Conservation (phyloP, 2,888 invertebrate genomes). For the Ophonus ardosiacus region DNA sequence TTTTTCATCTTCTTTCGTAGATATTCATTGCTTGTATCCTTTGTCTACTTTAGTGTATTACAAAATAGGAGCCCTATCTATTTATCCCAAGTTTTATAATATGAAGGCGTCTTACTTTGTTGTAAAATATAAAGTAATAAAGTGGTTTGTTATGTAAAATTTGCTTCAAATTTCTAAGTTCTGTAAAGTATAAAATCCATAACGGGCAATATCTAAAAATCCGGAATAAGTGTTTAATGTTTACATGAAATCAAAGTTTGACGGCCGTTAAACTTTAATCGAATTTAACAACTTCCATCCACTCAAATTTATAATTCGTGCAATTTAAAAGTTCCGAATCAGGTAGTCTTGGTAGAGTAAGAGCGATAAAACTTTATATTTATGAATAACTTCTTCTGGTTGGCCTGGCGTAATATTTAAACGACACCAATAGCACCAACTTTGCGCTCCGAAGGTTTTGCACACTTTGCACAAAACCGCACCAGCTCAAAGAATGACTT, state of each 20-base stretch:
- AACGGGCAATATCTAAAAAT: constrained; percentile 1
- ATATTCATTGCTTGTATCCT: too few species aligned
- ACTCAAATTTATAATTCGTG: constrained; percentile 31
- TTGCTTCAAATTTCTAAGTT: too few species aligned
- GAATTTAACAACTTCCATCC: constrained; percentile 36
- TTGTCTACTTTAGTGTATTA: too few species aligned
- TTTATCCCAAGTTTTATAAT: too few species aligned
- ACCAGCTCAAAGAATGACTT: not conserved
- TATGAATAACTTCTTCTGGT: constrained; percentile 19
- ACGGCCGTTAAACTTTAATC: constrained; percentile 17
- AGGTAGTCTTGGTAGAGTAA: constrained; percentile 1
- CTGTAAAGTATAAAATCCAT: not conserved
- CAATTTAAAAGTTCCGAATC: constrained; percentile 41
- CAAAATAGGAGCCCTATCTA: too few species aligned
- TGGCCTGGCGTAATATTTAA: constrained; percentile 12
- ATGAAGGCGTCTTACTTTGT: too few species aligned
- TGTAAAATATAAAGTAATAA: too few species aligned
- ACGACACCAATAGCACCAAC: constrained; percentile 22
- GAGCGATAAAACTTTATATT: constrained; percentile 41
- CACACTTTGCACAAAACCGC: not conserved
- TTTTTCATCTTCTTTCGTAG: too few species aligned
- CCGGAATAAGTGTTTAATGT: constrained; percentile 15
- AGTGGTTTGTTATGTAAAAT: too few species aligned
- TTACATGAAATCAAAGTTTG: constrained; percentile 20
- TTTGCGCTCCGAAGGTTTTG: not conserved